Evolutionary conservation across 2,888 invertebrate species (phyloP).

Genomic region (Habroteleia sp.): DNA sequence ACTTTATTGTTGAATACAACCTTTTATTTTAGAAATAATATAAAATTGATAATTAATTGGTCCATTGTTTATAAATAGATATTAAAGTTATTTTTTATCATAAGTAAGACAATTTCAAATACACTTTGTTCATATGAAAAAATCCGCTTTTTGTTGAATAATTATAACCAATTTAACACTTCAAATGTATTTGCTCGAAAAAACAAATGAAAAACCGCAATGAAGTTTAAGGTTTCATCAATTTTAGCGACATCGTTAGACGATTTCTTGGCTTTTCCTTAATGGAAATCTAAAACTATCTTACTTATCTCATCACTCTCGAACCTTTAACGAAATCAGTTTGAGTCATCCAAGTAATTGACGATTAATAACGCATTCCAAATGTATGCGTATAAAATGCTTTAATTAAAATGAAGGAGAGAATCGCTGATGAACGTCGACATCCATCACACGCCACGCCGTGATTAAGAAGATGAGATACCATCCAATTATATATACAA

Average conservation of each 20-base stretch:
- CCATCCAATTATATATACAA: conserved; percentile 60
- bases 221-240: conserved; percentile 43
- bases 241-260: conserved; percentile 51
- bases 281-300: conserved; percentile 71
- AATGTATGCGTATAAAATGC: conserved; percentile 63
- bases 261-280: conserved; percentile 53
- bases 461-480: conserved; percentile 73
- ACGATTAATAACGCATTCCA: conserved; percentile 76
- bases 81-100: conserved; percentile 7
- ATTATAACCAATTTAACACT: conserved; percentile 10
- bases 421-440: conserved; percentile 60
- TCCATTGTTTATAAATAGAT: conserved; percentile 12
- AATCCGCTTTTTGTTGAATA: conserved; percentile 4
- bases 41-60: conserved; percentile 31
- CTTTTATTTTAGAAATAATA: conserved; percentile 28
- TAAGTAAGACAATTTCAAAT: conserved; percentile 6
- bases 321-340: conserved; percentile 71
- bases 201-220: background rate
- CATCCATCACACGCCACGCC: conserved; percentile 74
- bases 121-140: too few species aligned
- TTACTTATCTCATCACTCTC: conserved; percentile 67
- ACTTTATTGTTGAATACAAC: conserved; percentile 18
- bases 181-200: background rate
- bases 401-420: conserved; percentile 72
- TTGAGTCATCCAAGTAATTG: conserved; percentile 75